Conservation (phyloP, 2,113 vertebrate genomes). For the Macroglossus sobrinus region DNA sequence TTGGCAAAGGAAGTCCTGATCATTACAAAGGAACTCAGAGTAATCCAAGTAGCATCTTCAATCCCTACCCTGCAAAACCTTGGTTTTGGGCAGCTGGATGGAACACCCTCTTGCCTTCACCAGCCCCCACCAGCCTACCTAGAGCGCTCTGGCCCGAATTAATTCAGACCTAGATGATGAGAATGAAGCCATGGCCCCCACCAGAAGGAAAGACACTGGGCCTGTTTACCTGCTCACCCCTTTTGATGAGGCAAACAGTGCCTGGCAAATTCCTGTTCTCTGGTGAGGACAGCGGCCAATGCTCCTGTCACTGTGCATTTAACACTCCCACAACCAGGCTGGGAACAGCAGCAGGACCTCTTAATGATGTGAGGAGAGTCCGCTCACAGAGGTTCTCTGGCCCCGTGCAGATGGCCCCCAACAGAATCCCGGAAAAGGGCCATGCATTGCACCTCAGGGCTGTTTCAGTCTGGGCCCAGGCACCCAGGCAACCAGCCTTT, state of each 20-base stretch:
- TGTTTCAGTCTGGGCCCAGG: background rate
- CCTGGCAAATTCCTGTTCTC: background rate
- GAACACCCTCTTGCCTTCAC: background rate
- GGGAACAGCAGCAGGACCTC: background rate
- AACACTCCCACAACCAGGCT: background rate
- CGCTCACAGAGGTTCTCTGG: background rate
- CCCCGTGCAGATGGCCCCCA: background rate
- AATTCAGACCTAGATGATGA: background rate
- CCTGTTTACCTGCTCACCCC: background rate
- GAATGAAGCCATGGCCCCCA: background rate
- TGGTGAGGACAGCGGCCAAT: background rate
- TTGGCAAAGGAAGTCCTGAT: background rate
- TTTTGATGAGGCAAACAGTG: background rate
- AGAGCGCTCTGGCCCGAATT: background rate
- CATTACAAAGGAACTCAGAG: background rate
- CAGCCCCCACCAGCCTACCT: background rate
- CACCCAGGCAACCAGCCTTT: rapidly evolving
- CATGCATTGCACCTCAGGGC: rapidly evolving
- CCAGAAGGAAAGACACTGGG: background rate
- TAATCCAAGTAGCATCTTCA: background rate
- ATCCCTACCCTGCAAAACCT: background rate
- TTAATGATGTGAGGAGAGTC: background rate
- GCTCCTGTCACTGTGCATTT: background rate
- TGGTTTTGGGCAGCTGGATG: background rate
- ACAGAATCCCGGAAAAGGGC: background rate